Base-by-base conservation (phyloP, 2,113 vertebrate genomes). In the Ciconia maguari region DNA sequence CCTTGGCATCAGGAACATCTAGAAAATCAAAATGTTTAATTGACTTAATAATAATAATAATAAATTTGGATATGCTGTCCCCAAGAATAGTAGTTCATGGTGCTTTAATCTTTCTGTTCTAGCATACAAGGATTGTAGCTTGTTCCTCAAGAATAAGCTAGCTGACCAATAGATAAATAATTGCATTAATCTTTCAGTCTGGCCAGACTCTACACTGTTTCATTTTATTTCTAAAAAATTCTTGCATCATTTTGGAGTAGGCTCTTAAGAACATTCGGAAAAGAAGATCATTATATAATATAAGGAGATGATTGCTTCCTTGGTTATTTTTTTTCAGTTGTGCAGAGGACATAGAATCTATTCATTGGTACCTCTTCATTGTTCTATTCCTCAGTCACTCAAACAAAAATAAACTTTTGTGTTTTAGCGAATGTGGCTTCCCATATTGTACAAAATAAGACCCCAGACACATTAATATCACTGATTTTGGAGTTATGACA, bases 1-100 rank as follows among this genome's bases (percentile, higher is more conserved):
- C 97, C 80, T 98, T 97, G 29, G 98, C 97, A 96, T 99, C 99
- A 42, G 98, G 98, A 93, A 99, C 97, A 96, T 99, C 99, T 99
- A 94, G 42, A 97, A 97, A 97, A 90, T 51, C 27, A 66, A 94
- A 58, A 75, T 49, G 14, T 91, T 85, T 75, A 51, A 62, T 10
- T 57, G 60, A 60, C 34, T 90, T 92, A 64, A 41, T 74, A 7
- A 42, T 36, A 36, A 36, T 36, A 42, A 88, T n/a, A 52, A 80
- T 36, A 16, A 54, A 46, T 70, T 30, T 78, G 57, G 81, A 11
- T 38, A 34, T 65, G 11, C 13, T 81, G 24, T 42, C 6, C 11
- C 34, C 42, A 77, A 66, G 26, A 74, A 27, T 2, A 62, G 29
- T 15, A 49, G 15, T 61, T 66, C 36, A n/a, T 7, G 6, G 16